phyloP scores from a whole-genome alignment of 2,113 vertebrate species.

The Ailurus styani region DNA sequence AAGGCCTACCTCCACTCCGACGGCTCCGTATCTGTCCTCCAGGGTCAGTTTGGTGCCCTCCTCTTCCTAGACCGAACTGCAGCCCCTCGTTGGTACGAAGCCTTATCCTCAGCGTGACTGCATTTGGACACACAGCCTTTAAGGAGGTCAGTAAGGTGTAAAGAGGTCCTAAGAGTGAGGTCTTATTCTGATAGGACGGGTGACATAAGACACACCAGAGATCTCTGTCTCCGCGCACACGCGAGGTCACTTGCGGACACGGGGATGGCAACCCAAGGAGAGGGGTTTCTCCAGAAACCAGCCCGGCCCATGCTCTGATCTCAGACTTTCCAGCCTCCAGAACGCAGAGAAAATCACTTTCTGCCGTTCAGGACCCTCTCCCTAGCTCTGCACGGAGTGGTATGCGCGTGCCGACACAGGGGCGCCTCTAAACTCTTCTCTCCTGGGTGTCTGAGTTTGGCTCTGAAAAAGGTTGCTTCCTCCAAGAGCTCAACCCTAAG shows the following conservation, averaged over 20 bases:
- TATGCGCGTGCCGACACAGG: background rate
- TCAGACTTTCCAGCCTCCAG: background rate
- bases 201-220: background rate
- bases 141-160: background rate
- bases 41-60: background rate
- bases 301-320: background rate
- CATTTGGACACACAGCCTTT: background rate
- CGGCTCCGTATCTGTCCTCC: background rate
- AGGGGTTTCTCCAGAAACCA: background rate
- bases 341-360: background rate
- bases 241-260: background rate
- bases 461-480: background rate
- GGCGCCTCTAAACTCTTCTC: background rate
- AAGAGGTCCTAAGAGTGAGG: background rate
- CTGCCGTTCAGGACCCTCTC: background rate
- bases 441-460: background rate
- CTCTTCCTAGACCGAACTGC: background rate
- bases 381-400: no score
- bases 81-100: background rate
- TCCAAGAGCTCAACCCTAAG: background rate
- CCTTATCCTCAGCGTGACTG: no score
- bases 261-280: background rate
- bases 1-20: background rate
- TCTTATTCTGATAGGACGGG: background rate
- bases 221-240: background rate